These are phyloP conservation scores for Clusia tigrina DNA, from an alignment of 2,888 invertebrate species.

Conservation along the genomic window DNA sequence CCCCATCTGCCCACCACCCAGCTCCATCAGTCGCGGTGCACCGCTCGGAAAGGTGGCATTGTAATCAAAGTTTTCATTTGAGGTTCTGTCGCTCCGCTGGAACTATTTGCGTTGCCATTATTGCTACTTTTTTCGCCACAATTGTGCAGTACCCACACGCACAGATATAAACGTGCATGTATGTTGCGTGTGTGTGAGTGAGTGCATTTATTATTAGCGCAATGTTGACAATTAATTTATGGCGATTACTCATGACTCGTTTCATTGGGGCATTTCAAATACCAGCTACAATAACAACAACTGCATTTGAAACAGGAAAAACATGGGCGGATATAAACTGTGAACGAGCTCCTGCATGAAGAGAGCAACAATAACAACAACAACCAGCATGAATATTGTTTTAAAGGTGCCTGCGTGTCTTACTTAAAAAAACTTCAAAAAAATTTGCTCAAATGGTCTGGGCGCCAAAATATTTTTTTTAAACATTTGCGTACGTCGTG, in stretches of 20 bases:
- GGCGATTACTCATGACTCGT: slow-evolving; percentile 59
- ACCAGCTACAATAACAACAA: not conserved
- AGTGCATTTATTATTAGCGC: slow-evolving; percentile 1
- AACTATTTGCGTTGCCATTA: slow-evolving; percentile 5
- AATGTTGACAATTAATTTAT: slow-evolving; percentile 63
- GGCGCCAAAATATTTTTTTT: slow-evolving; percentile 6
- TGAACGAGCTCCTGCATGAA: too few relatives aligned
- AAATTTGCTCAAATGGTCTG: slow-evolving; percentile 3
- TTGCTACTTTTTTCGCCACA: not conserved
- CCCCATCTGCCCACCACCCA: not conserved
- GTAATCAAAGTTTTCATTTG: slow-evolving; percentile 11
- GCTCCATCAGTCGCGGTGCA: not conserved
- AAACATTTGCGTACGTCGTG: not conserved
- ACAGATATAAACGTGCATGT: not conserved
- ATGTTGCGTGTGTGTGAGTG: not conserved
- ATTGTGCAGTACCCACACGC: slow-evolving; percentile 1
- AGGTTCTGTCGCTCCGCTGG: slow-evolving; percentile 1
- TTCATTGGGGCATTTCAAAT: not conserved
- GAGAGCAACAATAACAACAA: not conserved
- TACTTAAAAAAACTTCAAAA: slow-evolving; percentile 7
- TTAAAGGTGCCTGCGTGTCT: not conserved
- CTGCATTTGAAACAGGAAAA: not conserved
- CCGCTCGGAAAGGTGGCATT: not conserved
- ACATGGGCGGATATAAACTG: not conserved
- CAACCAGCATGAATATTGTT: not conserved